Conservation (phyloP, 1,140 invertebrate species). For the Aphelinus certus region DNA sequence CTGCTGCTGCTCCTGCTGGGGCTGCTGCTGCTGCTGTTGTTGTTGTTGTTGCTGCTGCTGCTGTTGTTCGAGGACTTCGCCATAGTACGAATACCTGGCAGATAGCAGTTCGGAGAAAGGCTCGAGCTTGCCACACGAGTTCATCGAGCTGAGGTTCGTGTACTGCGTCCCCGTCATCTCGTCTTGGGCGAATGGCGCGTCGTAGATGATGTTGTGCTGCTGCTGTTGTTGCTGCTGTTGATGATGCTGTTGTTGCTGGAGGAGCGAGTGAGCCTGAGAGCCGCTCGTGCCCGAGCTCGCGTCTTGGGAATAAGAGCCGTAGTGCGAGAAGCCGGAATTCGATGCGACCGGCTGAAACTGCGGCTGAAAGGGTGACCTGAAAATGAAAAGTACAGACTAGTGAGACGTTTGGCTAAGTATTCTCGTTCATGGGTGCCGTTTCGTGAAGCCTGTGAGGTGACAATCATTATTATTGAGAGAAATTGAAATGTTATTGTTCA, state of each 20-base stretch:
- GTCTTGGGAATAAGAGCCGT: slow-evolving; percentile 51
- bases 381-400: not conserved
- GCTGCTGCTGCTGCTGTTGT: slow-evolving; percentile 10
- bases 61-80: slow-evolving; percentile 54
- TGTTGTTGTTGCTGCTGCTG: slow-evolving; percentile 41
- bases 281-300: slow-evolving; percentile 36
- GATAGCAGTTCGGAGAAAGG: slow-evolving; percentile 75
- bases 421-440: too few species aligned
- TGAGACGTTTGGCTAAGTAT: too few species aligned
- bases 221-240: slow-evolving; percentile 32
- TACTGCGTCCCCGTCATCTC: slow-evolving; percentile 59
- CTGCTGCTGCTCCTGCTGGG: slow-evolving; percentile 4
- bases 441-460: too few species aligned
- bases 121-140: slow-evolving; percentile 70
- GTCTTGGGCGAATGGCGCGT: slow-evolving; percentile 55
- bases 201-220: slow-evolving; percentile 45
- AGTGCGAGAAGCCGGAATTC: slow-evolving; percentile 55
- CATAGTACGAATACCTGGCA: slow-evolving; percentile 69
- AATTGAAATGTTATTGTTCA: too few species aligned
- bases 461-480: too few species aligned
- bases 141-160: slow-evolving; percentile 61
- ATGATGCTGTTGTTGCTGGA: slow-evolving; percentile 27
- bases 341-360: slow-evolving; percentile 51
- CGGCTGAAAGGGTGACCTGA: slow-evolving; percentile 54
- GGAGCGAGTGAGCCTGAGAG: slow-evolving; percentile 23